Conservation (phyloP, 2,797 vertebrate genomes). For the Darevskia nairensis region DNA sequence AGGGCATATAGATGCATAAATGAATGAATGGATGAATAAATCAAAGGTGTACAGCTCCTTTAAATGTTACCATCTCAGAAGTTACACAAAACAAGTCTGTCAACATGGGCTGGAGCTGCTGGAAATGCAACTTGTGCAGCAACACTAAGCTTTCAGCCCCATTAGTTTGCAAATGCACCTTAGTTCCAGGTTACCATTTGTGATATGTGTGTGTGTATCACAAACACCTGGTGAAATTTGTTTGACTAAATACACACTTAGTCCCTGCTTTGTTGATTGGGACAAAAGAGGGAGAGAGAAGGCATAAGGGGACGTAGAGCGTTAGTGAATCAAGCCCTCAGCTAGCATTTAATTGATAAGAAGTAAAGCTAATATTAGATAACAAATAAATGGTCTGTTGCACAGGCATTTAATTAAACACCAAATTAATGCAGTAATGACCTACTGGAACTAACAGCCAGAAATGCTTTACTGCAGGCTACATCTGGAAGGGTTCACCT, state of each 20-base stretch:
- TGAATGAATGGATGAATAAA: no score
- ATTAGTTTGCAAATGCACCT: constrained; percentile 13
- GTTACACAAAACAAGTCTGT: background rate
- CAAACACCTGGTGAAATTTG: constrained; percentile 60
- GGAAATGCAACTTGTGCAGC: constrained; percentile 12
- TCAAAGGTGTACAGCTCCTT: background rate
- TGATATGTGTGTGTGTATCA: background rate
- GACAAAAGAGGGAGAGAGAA: constrained; percentile 65
- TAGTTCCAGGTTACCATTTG: background rate
- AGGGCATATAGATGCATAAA: background rate
- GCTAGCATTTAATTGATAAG: constrained; percentile 88
- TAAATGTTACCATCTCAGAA: background rate
- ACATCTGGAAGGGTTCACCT: constrained; percentile 84
- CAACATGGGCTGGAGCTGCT: background rate
- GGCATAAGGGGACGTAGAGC: constrained; percentile 79
- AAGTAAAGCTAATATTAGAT: constrained; percentile 89
- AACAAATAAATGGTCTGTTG: constrained; percentile 89
- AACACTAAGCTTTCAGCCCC: background rate
- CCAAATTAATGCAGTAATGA: constrained; percentile 88
- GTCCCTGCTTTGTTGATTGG: constrained; percentile 78
- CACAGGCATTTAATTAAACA: constrained; percentile 88
- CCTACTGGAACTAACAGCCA: constrained; percentile 87
- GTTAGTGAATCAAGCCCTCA: constrained; percentile 84
- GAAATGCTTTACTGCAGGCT: constrained; percentile 81
- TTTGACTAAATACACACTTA: constrained; percentile 67